phyloP scores from a whole-genome alignment of 2,113 vertebrate genomes.

The Phodopus roborovskii region DNA sequence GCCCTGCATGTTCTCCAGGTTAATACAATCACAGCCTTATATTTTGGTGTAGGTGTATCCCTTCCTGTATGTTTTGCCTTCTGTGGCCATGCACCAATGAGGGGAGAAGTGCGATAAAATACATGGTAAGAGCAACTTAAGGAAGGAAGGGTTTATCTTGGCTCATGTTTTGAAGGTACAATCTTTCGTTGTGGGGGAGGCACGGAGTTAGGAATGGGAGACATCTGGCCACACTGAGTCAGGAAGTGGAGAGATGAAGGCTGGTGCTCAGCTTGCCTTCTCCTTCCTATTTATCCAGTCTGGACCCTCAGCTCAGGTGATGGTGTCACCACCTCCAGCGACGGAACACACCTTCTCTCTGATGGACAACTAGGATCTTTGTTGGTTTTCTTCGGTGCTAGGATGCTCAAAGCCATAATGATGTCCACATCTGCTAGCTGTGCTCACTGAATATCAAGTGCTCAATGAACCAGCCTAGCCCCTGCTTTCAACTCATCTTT shows the following conservation, averaged over 20 bases:
- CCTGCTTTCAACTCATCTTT: not conserved
- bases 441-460: fast-evolving
- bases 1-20: not conserved
- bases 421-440: fast-evolving
- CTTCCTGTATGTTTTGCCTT: not conserved
- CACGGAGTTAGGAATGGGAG: not conserved
- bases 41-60: too few relatives aligned
- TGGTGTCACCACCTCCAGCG: not conserved
- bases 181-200: too few relatives aligned
- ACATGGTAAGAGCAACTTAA: not conserved
- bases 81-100: not conserved
- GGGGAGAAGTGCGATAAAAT: not conserved
- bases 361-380: not conserved
- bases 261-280: not conserved
- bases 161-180: too few relatives aligned
- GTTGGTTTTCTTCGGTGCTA: not conserved
- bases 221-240: not conserved
- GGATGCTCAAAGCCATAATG: not conserved
- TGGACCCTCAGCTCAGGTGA: not conserved
- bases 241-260: not conserved
- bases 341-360: not conserved
- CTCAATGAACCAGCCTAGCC: not conserved
- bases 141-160: not conserved
- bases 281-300: not conserved
- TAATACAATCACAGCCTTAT: not conserved